Evolutionary conservation across 2,797 vertebrate species (phyloP).

Genomic region (Myotis daubentonii): DNA sequence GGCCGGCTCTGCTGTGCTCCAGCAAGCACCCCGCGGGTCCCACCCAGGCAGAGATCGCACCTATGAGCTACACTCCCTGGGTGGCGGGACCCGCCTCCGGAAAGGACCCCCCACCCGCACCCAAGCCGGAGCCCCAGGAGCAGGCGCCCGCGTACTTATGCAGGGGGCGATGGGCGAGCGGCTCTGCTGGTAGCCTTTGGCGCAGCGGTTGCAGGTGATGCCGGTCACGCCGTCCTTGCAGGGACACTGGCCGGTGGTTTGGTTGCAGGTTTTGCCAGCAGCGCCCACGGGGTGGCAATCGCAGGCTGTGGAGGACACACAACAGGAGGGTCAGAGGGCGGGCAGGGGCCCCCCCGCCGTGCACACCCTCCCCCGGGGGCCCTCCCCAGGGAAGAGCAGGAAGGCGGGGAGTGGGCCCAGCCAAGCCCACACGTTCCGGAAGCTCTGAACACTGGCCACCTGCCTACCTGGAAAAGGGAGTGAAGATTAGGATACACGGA

Average conservation of each 20-base stretch:
- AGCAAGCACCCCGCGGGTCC: not conserved
- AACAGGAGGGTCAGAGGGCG: conserved; percentile 76
- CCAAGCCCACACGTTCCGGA: not conserved
- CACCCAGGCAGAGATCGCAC: accelerated
- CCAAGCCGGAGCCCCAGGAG: not conserved
- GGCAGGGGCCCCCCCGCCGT: not conserved
- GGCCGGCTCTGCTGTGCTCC: not conserved
- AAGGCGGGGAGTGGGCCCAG: not conserved
- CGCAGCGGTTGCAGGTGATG: conserved; percentile 98
- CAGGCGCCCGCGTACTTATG: conserved; percentile 92
- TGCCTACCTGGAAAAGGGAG: not conserved
- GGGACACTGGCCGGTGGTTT: conserved; percentile 98
- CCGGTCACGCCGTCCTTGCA: conserved; percentile 98
- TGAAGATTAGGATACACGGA: not conserved
- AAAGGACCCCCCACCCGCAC: not conserved
- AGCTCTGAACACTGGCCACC: not conserved
- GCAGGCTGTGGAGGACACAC: conserved; percentile 91
- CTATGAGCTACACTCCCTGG: accelerated
- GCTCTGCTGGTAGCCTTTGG: conserved; percentile 99
- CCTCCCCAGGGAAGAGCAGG: not conserved
- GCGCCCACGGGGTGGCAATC: conserved; percentile 99
- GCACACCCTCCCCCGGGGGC: accelerated
- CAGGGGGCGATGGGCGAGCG: conserved; percentile 98
- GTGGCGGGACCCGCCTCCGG: not conserved
- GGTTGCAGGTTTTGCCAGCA: conserved; percentile 99